phyloP scores from a whole-genome alignment of 1,140 invertebrate genomes.

The Drosophila punjabiensis region DNA sequence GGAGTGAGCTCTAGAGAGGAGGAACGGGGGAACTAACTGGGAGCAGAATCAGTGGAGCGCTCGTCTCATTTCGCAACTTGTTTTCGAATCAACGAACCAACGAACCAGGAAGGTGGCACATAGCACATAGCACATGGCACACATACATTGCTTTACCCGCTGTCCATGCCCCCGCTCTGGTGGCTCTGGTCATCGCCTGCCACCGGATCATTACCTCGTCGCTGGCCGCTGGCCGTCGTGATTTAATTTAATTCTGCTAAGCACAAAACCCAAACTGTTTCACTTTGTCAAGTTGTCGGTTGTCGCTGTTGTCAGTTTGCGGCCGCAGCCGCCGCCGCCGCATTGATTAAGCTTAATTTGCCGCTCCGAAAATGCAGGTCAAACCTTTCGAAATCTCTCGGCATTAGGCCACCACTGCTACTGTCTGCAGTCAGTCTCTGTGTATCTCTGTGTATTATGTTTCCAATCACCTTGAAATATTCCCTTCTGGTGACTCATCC shows the following conservation, averaged over 20 bases:
- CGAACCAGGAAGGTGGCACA: slow-evolving; percentile 52
- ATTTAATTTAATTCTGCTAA: slow-evolving; percentile 59
- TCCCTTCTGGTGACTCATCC: slow-evolving; percentile 1
- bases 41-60: slow-evolving; percentile 43
- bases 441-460: not conserved
- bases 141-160: not conserved
- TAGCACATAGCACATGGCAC: slow-evolving; percentile 10
- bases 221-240: slow-evolving; percentile 11
- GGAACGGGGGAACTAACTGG: not conserved
- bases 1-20: not conserved
- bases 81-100: slow-evolving; percentile 57
- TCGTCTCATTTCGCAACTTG: slow-evolving; percentile 55
- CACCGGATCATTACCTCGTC: slow-evolving; percentile 30
- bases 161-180: not conserved
- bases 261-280: slow-evolving; percentile 53
- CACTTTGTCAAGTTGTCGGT: slow-evolving; percentile 54
- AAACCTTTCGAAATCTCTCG: slow-evolving; percentile 53
- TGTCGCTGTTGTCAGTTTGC: slow-evolving; percentile 38
- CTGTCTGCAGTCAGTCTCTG: not conserved
- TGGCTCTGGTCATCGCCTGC: slow-evolving; percentile 2
- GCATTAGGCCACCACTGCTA: slow-evolving; percentile 22
- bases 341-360: slow-evolving; percentile 59
- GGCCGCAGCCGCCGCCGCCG: slow-evolving; percentile 31
- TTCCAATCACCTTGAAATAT: slow-evolving; percentile 33
- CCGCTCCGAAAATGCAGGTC: slow-evolving; percentile 51